A percentile compares a stretch with the other conserved stretches of the same genome.
Conservation (phyloP, 1,140 invertebrate genomes). For the Papilio polyxenes region DNA sequence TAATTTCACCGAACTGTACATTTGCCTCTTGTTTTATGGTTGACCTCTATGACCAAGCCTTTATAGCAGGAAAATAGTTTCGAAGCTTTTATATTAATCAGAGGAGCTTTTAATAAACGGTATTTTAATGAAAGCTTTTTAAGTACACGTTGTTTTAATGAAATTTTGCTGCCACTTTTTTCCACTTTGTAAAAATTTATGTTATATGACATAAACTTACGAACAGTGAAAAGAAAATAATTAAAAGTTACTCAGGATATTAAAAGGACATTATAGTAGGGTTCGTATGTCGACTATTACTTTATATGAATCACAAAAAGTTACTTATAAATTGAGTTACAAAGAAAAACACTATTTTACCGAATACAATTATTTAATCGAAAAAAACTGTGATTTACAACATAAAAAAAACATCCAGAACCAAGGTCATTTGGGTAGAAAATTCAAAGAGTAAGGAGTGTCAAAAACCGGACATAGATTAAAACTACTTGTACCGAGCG, state of each 20-base stretch:
- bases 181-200: neutral
- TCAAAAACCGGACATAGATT: too few relatives aligned
- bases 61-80: constrained; percentile 14
- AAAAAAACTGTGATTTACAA: too few relatives aligned
- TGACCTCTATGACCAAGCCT: constrained; percentile 1
- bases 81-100: constrained; percentile 26
- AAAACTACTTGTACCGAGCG: too few relatives aligned
- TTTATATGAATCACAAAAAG: too few relatives aligned
- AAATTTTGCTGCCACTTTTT: neutral
- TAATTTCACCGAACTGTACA: neutral
- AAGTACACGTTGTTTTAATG: constrained; percentile 24
- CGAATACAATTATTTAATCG: too few relatives aligned
- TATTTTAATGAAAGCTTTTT: constrained; percentile 28
- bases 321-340: too few relatives aligned
- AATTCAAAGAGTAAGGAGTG: too few relatives aligned
- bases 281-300: too few relatives aligned
- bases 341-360: too few relatives aligned
- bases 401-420: too few relatives aligned
- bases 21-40: constrained; percentile 5
- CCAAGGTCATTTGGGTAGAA: too few relatives aligned
- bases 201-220: neutral
- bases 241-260: neutral
- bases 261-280: too few relatives aligned
- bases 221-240: neutral
- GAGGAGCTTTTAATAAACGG: constrained; percentile 14